Conservation (phyloP, 2,888 invertebrate species). For the Dicroscelio sp. region DNA sequence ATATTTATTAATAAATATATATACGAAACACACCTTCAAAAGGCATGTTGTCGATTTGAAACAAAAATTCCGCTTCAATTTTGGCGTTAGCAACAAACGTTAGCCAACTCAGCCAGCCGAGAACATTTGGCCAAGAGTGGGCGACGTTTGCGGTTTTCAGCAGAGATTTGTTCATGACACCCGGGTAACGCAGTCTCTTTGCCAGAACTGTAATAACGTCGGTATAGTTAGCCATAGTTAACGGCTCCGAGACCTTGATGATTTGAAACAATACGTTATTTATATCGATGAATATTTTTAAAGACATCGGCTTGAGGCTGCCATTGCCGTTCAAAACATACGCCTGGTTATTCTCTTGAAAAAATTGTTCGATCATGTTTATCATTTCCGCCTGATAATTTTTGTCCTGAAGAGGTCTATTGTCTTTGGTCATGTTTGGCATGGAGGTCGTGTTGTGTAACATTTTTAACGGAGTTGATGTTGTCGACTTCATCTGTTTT, state of each 20-base stretch:
- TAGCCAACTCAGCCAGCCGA: slow-evolving; percentile 92
- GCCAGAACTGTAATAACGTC: slow-evolving; percentile 92
- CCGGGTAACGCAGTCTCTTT: slow-evolving; percentile 92
- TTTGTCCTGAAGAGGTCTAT: slow-evolving; percentile 89
- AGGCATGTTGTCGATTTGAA: slow-evolving; percentile 52
- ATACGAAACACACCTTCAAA: slow-evolving; percentile 47
- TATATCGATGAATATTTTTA: slow-evolving; percentile 90
- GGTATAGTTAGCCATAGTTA: slow-evolving; percentile 87
- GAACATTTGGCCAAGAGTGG: slow-evolving; percentile 92
- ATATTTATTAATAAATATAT: too few species aligned
- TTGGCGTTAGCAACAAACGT: slow-evolving; percentile 91
- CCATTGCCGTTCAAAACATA: slow-evolving; percentile 87
- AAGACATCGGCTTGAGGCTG: slow-evolving; percentile 89
- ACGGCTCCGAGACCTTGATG: too few species aligned
- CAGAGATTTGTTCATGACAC: slow-evolving; percentile 92
- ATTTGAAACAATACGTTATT: too few species aligned
- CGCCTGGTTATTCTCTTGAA: slow-evolving; percentile 81
- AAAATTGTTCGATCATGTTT: slow-evolving; percentile 88
- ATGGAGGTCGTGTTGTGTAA: too few species aligned
- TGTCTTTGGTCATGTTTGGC: slow-evolving; percentile 86
- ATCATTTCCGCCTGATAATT: slow-evolving; percentile 89
- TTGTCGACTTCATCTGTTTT: too few species aligned
- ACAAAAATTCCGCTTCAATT: slow-evolving; percentile 78
- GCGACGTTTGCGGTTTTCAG: slow-evolving; percentile 92
- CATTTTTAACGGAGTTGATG: too few species aligned